Evolutionary conservation across 64 coral and sea anemone species (phyloP), one percentile per base, ranked within the genome.

Genomic region (Montipora capricornis): DNA sequence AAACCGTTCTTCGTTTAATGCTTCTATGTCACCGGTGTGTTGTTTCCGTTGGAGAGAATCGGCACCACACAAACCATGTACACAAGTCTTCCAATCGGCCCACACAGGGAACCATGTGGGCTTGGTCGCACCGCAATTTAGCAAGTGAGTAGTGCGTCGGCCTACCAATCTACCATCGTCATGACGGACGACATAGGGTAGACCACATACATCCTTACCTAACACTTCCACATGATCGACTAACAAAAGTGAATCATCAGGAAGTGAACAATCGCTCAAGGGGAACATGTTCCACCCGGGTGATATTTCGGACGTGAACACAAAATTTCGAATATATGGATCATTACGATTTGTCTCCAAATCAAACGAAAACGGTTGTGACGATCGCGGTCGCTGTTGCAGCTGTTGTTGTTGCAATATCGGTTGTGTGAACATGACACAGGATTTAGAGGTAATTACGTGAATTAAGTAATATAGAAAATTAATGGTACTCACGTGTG

Each of bases 1-100:
- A 20, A 79, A 79, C 8, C 77, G 12, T 79, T 79, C 77, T 9
- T 79, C 77, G 47, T 79, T 79, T 48, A 79, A 14, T 26, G 74
- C 74, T 45, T 76, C 74, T 37, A 46, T 12, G 2, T 44, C 24
- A 46, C 74, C 37, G 24, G 10, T 44, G 1, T 37, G 4, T 76
- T 6, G 10, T 1, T 14, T 76, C 2, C 74, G 74, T 4, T 76
- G 6, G 24, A 76, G 8, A 10, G 8, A 8, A 8, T 44, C 26
- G 4, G 13, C 24, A 3, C 74, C 74, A 12, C 74, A 76, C 26
- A 76, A 10, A 46, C 74, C 74, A 12, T 76, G 24, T 6, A 76
- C 74, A 37, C 10, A 24, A 3, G 37, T 26, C 5, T 6, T 5
- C 69, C 69, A 73, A 37, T 76, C 74, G 26, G 74, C 29, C 74